These are phyloP conservation scores for Psilopogon haemacephalus DNA, from an alignment of 2,113 vertebrate genomes.

Conservation along the genomic window DNA sequence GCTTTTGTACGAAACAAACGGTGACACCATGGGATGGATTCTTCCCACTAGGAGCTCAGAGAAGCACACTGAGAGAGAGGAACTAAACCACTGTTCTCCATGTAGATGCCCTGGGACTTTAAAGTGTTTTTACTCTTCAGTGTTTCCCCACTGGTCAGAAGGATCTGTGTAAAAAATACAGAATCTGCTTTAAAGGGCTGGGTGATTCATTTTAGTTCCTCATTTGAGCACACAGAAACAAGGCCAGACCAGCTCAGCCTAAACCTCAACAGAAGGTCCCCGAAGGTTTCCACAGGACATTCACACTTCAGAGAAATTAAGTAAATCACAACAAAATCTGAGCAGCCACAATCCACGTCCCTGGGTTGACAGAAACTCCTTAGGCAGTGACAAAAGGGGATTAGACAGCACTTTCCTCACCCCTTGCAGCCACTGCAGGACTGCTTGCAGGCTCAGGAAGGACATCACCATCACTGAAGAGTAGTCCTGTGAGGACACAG, in stretches of 20 bases:
- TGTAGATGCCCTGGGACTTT: background rate
- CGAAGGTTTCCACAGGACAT: background rate
- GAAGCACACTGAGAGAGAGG: background rate
- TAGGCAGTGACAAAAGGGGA: fast-evolving
- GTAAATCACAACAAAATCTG: background rate
- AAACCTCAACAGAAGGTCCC: background rate
- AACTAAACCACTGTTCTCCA: background rate
- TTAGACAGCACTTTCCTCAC: background rate
- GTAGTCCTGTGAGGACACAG: fast-evolving
- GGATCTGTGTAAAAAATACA: background rate
- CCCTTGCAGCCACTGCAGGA: background rate
- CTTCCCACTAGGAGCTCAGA: background rate
- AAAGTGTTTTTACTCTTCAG: background rate
- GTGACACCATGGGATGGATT: background rate
- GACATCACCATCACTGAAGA: background rate
- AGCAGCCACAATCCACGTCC: background rate
- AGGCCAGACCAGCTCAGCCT: background rate
- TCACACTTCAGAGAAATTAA: background rate
- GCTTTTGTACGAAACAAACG: background rate
- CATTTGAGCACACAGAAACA: background rate
- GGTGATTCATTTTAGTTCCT: background rate
- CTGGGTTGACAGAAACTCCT: background rate
- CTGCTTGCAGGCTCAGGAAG: background rate
- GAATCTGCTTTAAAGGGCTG: background rate
- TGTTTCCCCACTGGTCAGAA: background rate